A percentile compares a stretch with the other conserved stretches of the same genome.
Conservation (phyloP, 1,140 invertebrate species). For the Bombus pyrosoma region DNA sequence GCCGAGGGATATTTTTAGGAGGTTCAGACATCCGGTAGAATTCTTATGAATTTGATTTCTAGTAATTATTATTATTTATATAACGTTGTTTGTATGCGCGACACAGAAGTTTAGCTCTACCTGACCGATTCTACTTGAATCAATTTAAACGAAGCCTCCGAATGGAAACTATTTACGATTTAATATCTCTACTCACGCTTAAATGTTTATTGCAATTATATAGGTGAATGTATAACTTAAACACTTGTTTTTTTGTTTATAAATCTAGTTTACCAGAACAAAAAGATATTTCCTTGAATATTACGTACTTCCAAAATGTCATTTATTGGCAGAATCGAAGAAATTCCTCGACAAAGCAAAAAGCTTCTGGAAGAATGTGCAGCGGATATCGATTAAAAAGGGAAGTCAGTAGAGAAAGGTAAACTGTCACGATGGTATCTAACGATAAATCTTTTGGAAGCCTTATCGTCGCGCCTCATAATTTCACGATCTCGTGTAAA, state of each 20-base stretch:
- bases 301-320: not conserved
- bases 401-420: not conserved
- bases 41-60: not conserved
- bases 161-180: too few relatives aligned
- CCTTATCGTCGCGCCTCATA: constrained; percentile 10
- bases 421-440: not conserved
- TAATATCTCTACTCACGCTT: too few relatives aligned
- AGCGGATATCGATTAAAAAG: not conserved
- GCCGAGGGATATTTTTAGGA: not conserved
- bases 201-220: too few relatives aligned
- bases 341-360: not conserved
- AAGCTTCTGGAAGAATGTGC: not conserved
- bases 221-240: not conserved
- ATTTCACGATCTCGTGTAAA: constrained; percentile 5
- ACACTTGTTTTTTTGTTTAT: not conserved
- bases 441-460: constrained; percentile 2
- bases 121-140: too few relatives aligned
- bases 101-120: too few relatives aligned
- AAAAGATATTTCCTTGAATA: not conserved
- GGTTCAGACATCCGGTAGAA: not conserved
- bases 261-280: not conserved
- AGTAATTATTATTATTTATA: not conserved
- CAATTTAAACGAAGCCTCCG: too few relatives aligned
- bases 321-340: not conserved
- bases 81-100: not conserved